These are phyloP conservation scores for Atethmia centrago DNA, from an alignment of 2,888 invertebrate genomes.

Conservation along the genomic window DNA sequence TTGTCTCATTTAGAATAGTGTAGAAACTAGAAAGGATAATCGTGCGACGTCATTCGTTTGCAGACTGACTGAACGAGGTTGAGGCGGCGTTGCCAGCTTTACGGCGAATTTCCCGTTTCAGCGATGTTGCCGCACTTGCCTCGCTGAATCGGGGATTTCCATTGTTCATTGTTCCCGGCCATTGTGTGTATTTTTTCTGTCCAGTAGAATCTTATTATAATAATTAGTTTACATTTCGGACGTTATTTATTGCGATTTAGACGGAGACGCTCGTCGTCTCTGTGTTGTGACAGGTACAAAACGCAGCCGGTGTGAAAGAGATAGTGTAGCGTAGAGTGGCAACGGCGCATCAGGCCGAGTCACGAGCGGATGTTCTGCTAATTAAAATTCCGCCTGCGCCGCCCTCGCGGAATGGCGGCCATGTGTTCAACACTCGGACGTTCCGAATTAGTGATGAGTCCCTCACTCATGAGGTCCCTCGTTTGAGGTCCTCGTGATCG, in stretches of 20 bases:
- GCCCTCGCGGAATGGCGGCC: conserved; percentile 91
- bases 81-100: conserved; percentile 88
- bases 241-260: conserved; percentile 69
- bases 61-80: conserved; percentile 83
- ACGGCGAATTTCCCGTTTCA: conserved; percentile 85
- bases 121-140: conserved; percentile 83
- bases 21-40: conserved; percentile 89
- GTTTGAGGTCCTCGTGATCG: too few relatives aligned
- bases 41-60: conserved; percentile 88
- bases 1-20: conserved; percentile 86
- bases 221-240: conserved; percentile 74
- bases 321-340: conserved; percentile 82
- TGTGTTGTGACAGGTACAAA: conserved; percentile 72
- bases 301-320: conserved; percentile 78
- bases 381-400: conserved; percentile 91
- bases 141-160: conserved; percentile 80
- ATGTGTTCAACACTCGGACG: conserved; percentile 89
- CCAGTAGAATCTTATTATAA: conserved; percentile 74
- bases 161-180: conserved; percentile 79
- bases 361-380: conserved; percentile 91
- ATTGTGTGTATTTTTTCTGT: conserved; percentile 70
- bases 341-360: conserved; percentile 86
- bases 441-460: too few relatives aligned
- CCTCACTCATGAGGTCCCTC: too few relatives aligned
- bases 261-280: conserved; percentile 67